These are phyloP conservation scores for Eunapius fragilis DNA, from an alignment of 37 sponge, comb jelly and placozoan species.

Conservation along the genomic window DNA sequence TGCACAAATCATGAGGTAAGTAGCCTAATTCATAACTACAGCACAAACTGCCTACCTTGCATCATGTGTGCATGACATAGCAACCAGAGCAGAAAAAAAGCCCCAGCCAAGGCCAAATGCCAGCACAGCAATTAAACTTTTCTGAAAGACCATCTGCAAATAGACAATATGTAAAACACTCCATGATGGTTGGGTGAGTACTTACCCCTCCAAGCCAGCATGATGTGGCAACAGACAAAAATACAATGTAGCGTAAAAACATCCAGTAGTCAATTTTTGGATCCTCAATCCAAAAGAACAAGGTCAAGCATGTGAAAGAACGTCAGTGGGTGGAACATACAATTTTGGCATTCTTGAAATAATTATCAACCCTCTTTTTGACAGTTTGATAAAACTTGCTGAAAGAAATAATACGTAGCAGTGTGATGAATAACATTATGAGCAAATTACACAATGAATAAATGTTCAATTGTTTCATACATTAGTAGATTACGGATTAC, in stretches of 20 bases:
- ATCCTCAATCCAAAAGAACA: conserved; percentile 50
- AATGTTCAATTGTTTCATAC: too few species aligned
- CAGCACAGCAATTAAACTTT: conserved; percentile 49
- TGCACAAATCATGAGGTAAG: not conserved
- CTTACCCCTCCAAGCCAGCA: conserved; percentile 65
- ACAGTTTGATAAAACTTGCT: conserved; percentile 82
- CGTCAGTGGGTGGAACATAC: conserved; percentile 25
- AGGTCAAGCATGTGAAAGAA: not conserved
- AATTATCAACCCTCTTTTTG: conserved; percentile 72
- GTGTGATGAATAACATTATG: not conserved
- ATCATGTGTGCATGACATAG: conserved; percentile 91
- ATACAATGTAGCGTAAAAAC: conserved; percentile 78
- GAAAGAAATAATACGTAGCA: not conserved
- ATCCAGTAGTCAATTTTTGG: conserved; percentile 90
- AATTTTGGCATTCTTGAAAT: conserved; percentile 91
- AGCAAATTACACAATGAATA: too few species aligned
- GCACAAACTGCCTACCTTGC: conserved; percentile 58
- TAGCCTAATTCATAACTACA: not conserved
- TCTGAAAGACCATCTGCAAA: conserved; percentile 64
- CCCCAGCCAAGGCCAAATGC: conserved; percentile 60
- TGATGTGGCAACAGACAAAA: conserved; percentile 47
- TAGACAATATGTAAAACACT: not conserved
- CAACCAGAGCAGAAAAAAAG: conserved; percentile 77
- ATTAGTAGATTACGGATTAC: not conserved
- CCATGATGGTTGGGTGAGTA: not conserved